These are phyloP conservation scores for Carcina quercana DNA, from an alignment of 2,888 invertebrate species.

Conservation along the genomic window DNA sequence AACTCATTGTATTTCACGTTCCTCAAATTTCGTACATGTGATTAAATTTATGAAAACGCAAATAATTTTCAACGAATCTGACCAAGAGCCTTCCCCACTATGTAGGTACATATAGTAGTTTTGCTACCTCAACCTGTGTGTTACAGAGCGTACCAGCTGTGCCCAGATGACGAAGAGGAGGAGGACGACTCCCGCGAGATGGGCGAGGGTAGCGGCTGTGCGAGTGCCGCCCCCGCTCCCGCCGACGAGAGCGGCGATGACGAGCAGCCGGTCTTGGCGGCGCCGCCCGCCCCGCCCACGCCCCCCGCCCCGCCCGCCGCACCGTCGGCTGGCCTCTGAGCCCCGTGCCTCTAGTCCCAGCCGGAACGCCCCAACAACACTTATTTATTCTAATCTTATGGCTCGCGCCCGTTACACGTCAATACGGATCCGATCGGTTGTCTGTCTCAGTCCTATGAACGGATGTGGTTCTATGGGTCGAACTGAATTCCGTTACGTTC, in stretches of 20 bases:
- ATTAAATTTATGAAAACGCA: too few relatives aligned
- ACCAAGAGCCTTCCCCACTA: too few relatives aligned
- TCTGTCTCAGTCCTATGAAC: too few relatives aligned
- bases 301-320: slow-evolving; percentile 14
- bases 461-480: too few relatives aligned
- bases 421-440: too few relatives aligned
- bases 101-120: too few relatives aligned
- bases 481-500: too few relatives aligned
- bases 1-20: too few relatives aligned
- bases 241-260: slow-evolving; percentile 23
- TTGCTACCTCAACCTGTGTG: neutral
- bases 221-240: too few relatives aligned
- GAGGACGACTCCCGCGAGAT: slow-evolving; percentile 46
- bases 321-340: slow-evolving; percentile 25
- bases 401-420: slow-evolving; percentile 15
- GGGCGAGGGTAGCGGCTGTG: slow-evolving; percentile 34
- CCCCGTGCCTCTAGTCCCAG: slow-evolving; percentile 27
- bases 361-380: slow-evolving; percentile 15
- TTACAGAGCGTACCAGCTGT: slow-evolving; percentile 60
- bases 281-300: slow-evolving; percentile 21
- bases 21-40: too few relatives aligned
- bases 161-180: slow-evolving; percentile 67
- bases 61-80: too few relatives aligned
- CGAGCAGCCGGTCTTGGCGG: slow-evolving; percentile 19
- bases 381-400: slow-evolving; percentile 23